phyloP scores from a whole-genome alignment of 2,113 vertebrate genomes.

The Sinocyclocheilus grahami region DNA sequence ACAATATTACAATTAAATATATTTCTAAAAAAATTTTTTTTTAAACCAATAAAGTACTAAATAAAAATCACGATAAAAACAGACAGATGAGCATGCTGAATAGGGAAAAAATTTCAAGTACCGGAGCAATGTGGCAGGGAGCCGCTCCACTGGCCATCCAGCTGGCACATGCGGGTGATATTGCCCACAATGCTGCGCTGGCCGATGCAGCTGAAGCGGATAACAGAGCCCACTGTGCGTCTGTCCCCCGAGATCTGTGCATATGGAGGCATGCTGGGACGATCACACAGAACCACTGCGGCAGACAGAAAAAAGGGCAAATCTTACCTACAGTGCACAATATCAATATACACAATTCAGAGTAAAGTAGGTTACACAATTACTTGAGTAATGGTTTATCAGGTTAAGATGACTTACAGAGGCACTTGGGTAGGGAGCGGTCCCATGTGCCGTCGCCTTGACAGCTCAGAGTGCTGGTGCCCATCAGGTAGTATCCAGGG shows the following conservation, averaged over 20 bases:
- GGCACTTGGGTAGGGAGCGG: constrained; percentile 89
- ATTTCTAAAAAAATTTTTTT: neutral
- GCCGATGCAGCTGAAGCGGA: constrained; percentile 89
- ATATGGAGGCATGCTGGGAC: constrained; percentile 88
- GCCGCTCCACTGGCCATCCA: constrained; percentile 94
- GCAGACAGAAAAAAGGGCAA: neutral
- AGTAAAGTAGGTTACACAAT: neutral
- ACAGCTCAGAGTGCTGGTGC: constrained; percentile 90
- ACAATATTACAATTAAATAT: neutral
- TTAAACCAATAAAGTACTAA: neutral
- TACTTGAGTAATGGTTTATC: neutral
- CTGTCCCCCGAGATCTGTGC: constrained; percentile 88
- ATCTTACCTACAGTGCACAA: neutral
- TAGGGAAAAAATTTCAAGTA: constrained; percentile 60
- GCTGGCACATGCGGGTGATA: constrained; percentile 91
- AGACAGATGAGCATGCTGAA: neutral
- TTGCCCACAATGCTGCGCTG: constrained; percentile 85
- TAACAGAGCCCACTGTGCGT: constrained; percentile 86
- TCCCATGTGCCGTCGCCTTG: constrained; percentile 99
- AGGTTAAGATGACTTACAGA: constrained; percentile 81
- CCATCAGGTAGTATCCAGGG: constrained; percentile 92
- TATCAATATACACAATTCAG: neutral
- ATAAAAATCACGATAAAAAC: neutral
- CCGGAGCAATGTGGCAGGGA: constrained; percentile 96
- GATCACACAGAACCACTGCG: constrained; percentile 93